Conservation (phyloP, 2,113 vertebrate species). For the western clawed frog (Xenopus tropicalis) region DNA sequence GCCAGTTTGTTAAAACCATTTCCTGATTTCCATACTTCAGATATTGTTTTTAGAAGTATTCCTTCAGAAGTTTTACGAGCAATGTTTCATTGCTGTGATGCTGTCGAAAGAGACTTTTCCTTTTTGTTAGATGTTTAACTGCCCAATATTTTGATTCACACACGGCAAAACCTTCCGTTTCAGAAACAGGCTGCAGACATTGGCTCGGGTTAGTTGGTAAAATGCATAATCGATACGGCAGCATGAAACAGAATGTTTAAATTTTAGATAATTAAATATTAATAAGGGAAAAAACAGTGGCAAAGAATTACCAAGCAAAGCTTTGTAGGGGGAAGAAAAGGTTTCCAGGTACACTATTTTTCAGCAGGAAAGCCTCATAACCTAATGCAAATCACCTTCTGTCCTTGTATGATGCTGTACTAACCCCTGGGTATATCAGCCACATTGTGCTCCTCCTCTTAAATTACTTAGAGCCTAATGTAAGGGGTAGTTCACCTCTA, state of each 20-base stretch:
- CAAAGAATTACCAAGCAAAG: conserved; percentile 7
- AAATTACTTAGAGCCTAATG: too few relatives aligned
- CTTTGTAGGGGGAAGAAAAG: not conserved
- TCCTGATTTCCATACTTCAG: too few relatives aligned
- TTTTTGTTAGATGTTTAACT: conserved; percentile 23
- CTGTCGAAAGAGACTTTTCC: too few relatives aligned
- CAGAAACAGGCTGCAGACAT: conserved; percentile 30
- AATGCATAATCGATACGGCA: conserved; percentile 41
- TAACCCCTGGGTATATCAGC: too few relatives aligned
- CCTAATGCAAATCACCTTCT: not conserved
- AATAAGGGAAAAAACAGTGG: conserved; percentile 19
- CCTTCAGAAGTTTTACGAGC: too few relatives aligned
- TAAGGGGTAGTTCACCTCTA: too few relatives aligned
- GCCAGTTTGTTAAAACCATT: too few relatives aligned
- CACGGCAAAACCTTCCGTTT: conserved; percentile 11
- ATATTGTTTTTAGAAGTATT: too few relatives aligned
- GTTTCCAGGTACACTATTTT: too few relatives aligned
- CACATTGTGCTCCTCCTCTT: too few relatives aligned
- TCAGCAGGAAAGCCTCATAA: too few relatives aligned
- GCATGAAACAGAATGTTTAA: conserved; percentile 40
- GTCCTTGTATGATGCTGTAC: not conserved
- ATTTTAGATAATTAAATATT: conserved; percentile 42
- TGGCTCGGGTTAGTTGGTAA: conserved; percentile 32
- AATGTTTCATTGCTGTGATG: too few relatives aligned
- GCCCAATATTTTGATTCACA: conserved; percentile 7